Percentiles rank a stretch among this genome's conserved stretches.
These are phyloP conservation scores for Crocallis elinguaria DNA, from an alignment of 2,888 invertebrate genomes.

Conservation along the genomic window DNA sequence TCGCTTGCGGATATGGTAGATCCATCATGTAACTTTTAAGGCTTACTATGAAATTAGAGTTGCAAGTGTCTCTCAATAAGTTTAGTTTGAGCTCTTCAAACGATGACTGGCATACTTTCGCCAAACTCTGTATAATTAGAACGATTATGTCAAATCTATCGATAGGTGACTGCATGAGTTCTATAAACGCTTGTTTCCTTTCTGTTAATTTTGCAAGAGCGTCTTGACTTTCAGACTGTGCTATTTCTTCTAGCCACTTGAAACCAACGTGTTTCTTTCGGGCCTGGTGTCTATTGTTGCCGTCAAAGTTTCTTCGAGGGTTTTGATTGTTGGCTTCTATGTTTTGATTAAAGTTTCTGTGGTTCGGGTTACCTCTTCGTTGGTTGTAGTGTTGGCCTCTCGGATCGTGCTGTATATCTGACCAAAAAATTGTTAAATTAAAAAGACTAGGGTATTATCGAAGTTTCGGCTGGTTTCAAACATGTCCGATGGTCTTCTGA, in stretches of 20 bases:
- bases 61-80: slow-evolving; percentile 62
- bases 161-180: slow-evolving; percentile 56
- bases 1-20: slow-evolving; percentile 53
- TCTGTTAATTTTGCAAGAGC: slow-evolving; percentile 59
- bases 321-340: neutral
- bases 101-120: slow-evolving; percentile 62
- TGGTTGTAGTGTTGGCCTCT: neutral
- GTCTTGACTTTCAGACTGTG: slow-evolving; percentile 56
- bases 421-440: too few species aligned
- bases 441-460: too few species aligned
- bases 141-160: slow-evolving; percentile 61
- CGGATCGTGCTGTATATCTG: neutral
- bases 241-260: slow-evolving; percentile 58
- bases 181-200: slow-evolving; percentile 57
- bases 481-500: too few species aligned
- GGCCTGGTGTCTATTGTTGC: neutral
- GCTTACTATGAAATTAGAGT: slow-evolving; percentile 59
- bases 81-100: slow-evolving; percentile 63
- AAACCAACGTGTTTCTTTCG: slow-evolving; percentile 44
- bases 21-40: slow-evolving; percentile 64
- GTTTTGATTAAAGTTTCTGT: neutral
- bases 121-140: slow-evolving; percentile 66
- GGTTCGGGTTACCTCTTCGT: neutral
- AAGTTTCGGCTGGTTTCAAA: too few species aligned
- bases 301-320: neutral